These are phyloP conservation scores for Hypomecis atomaria DNA, from an alignment of 2,888 invertebrate genomes.

Conservation along the genomic window DNA sequence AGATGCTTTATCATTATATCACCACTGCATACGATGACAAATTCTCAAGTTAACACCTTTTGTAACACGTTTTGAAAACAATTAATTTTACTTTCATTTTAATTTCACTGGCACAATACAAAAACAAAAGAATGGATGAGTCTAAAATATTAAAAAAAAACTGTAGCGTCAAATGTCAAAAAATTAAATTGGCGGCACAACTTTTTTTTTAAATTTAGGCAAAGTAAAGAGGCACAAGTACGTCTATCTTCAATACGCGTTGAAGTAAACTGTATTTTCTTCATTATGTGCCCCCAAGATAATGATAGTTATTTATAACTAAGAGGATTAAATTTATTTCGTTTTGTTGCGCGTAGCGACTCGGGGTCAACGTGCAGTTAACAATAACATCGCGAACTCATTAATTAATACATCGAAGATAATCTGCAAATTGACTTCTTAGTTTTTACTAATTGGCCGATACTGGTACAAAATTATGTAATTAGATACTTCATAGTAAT, in stretches of 20 bases:
- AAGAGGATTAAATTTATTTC: constrained; percentile 48
- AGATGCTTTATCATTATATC: constrained; percentile 71
- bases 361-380: constrained; percentile 53
- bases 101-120: constrained; percentile 9
- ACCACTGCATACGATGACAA: constrained; percentile 21
- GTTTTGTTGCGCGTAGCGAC: constrained; percentile 39
- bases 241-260: constrained; percentile 53
- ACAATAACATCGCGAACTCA: constrained; percentile 46
- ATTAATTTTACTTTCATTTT: constrained; percentile 17
- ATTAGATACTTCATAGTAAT: no score
- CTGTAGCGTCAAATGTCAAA: background rate
- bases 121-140: background rate
- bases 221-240: constrained; percentile 44
- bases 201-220: background rate
- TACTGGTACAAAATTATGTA: no score
- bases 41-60: constrained; percentile 12
- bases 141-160: background rate
- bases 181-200: constrained; percentile 25
- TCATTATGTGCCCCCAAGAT: constrained; percentile 64
- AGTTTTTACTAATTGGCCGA: no score
- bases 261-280: constrained; percentile 48
- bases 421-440: background rate
- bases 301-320: constrained; percentile 46
- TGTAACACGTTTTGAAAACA: background rate
- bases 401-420: constrained; percentile 6